Conservation (phyloP, 2,888 invertebrate genomes). For the Alloscopus bannaensis region DNA sequence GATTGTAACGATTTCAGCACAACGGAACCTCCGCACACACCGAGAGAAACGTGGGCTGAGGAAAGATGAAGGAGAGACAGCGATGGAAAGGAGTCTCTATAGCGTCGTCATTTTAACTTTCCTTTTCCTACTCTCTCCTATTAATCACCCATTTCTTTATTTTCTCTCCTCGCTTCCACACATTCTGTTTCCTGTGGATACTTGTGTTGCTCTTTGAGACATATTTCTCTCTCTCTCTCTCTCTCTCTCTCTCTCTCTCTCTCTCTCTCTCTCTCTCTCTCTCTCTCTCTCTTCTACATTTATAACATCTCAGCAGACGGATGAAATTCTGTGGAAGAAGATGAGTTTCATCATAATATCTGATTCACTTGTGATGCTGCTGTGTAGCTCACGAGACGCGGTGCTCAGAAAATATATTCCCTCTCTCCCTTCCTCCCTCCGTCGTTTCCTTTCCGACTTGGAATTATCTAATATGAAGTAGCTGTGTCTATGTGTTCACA, state of each 20-base stretch:
- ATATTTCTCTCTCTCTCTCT: conserved; percentile 27
- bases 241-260: conserved; percentile 11
- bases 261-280: neutral
- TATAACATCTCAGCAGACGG: conserved; percentile 44
- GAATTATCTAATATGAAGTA: conserved; percentile 28
- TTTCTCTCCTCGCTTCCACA: too few species aligned
- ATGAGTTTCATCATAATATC: conserved; percentile 42
- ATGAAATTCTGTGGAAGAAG: conserved; percentile 53
- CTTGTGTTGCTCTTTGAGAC: conserved; percentile 9
- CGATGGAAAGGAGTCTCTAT: conserved; percentile 13
- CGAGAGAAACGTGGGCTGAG: neutral
- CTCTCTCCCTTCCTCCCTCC: conserved; percentile 13
- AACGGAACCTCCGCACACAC: neutral
- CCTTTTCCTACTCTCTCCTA: conserved; percentile 34
- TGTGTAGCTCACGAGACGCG: conserved; percentile 12
- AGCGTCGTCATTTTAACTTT: conserved; percentile 43
- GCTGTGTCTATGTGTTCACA: conserved; percentile 47
- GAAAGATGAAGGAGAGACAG: conserved; percentile 33
- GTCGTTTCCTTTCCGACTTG: neutral
- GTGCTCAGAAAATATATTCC: conserved; percentile 7
- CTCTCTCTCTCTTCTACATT: conserved; percentile 11
- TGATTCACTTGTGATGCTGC: conserved; percentile 54
- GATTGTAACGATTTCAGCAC: conserved; percentile 23
- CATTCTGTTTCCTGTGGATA: too few species aligned
- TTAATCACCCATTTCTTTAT: conserved; percentile 65